Percentiles rank a stretch among this genome's conserved stretches.
These are phyloP conservation scores for Glyphotaelius pellucidus DNA, from an alignment of 2,888 invertebrate species.

Conservation along the genomic window DNA sequence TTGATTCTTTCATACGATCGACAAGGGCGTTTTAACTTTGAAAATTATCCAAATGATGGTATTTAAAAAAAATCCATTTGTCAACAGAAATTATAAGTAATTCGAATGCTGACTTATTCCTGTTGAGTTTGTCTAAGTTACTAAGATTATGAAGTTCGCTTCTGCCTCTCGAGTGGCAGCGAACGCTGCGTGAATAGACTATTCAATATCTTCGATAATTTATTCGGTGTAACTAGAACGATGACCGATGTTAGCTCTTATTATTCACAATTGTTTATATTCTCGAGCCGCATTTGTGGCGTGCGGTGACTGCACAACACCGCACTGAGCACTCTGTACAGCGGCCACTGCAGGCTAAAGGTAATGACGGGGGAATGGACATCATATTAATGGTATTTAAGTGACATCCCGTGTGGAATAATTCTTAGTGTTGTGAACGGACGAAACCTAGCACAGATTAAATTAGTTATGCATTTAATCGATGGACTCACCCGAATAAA, in stretches of 20 bases:
- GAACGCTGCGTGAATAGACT: slow-evolving; percentile 50
- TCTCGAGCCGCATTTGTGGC: slow-evolving; percentile 67
- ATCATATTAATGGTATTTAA: slow-evolving; percentile 14
- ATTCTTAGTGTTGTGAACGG: not conserved
- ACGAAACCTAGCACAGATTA: not conserved
- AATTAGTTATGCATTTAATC: not conserved
- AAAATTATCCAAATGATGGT: too few species aligned
- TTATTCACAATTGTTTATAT: slow-evolving; percentile 60
- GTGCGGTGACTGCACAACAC: slow-evolving; percentile 7
- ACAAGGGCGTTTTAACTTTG: too few species aligned
- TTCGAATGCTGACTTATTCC: not conserved
- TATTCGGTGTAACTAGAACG: slow-evolving; percentile 64
- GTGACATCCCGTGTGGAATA: not conserved
- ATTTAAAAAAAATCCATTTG: too few species aligned
- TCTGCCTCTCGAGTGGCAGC: slow-evolving; percentile 32
- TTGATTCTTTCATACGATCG: too few species aligned
- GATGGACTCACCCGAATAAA: too few species aligned
- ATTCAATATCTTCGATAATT: slow-evolving; percentile 61
- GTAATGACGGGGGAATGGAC: slow-evolving; percentile 23
- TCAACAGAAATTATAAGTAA: too few species aligned
- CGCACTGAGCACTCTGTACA: not conserved
- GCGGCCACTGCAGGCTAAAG: slow-evolving; percentile 44
- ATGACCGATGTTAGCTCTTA: slow-evolving; percentile 60
- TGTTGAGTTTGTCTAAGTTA: not conserved
- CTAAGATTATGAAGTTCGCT: slow-evolving; percentile 28